A percentile compares a stretch with the other conserved stretches of the same genome.
Conservation (phyloP, 2,797 vertebrate genomes). For the Rhyacichthys aspro region DNA sequence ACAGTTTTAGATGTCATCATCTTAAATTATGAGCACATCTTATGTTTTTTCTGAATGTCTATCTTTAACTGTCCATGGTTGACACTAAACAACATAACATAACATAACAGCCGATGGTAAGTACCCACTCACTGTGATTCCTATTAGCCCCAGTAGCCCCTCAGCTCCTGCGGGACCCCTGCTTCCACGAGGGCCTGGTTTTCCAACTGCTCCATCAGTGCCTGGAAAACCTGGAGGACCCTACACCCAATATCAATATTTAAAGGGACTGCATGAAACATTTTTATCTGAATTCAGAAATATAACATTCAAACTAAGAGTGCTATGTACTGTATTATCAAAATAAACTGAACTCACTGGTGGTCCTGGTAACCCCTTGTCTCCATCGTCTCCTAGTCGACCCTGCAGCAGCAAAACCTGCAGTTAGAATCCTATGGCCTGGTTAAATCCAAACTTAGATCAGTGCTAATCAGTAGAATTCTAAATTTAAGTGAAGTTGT, state of each 20-base stretch:
- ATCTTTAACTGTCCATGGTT: too few species aligned
- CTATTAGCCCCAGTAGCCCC: conserved; percentile 77
- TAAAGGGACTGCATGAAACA: background rate
- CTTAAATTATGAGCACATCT: too few species aligned
- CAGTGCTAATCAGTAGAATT: too few species aligned
- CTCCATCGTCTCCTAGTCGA: conserved; percentile 82
- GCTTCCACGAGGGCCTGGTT: conserved; percentile 80
- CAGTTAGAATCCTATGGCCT: background rate
- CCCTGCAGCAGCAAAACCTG: conserved; percentile 72
- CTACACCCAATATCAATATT: conserved; percentile 58
- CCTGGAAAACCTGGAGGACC: conserved; percentile 80
- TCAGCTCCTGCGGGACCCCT: conserved; percentile 73
- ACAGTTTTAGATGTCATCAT: too few species aligned
- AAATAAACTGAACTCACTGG: conserved; percentile 74
- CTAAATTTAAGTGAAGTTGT: too few species aligned
- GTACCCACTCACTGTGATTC: conserved; percentile 85
- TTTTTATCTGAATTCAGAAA: too few species aligned
- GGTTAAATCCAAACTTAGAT: background rate
- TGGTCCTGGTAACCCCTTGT: conserved; percentile 80
- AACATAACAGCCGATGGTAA: conserved; percentile 34
- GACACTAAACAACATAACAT: too few species aligned
- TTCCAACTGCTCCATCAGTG: conserved; percentile 74
- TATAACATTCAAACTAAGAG: too few species aligned
- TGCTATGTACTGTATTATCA: too few species aligned
- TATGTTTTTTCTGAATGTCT: too few species aligned